phyloP scores from a whole-genome alignment of 2,888 invertebrate species.

The Torymus texanus region DNA sequence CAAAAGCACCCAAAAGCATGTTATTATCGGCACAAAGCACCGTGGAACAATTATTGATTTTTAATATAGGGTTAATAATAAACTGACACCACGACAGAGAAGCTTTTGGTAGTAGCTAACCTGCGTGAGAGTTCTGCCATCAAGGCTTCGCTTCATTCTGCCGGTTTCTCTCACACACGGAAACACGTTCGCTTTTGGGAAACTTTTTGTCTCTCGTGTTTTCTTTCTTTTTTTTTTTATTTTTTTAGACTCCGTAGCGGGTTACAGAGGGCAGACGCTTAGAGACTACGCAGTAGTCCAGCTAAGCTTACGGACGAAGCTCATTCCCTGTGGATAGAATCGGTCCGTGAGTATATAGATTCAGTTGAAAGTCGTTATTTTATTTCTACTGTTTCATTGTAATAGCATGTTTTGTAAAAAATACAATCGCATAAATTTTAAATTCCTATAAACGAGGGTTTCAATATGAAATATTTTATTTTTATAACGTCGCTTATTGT shows the following conservation, averaged over 20 bases:
- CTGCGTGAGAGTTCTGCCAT: constrained; percentile 62
- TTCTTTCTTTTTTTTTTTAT: constrained; percentile 1
- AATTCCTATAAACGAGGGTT: no score
- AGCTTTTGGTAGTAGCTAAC: constrained; percentile 55
- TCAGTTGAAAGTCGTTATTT: background rate
- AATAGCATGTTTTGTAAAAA: no score
- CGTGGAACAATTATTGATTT: background rate
- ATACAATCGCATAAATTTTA: no score
- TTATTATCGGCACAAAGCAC: no score
- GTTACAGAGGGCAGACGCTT: background rate
- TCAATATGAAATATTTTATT: no score
- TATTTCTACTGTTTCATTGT: background rate
- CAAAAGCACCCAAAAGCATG: no score
- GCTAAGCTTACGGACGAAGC: constrained; percentile 37
- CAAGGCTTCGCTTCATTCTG: constrained; percentile 64
- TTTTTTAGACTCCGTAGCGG: constrained; percentile 3
- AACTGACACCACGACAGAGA: background rate
- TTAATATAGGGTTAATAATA: background rate
- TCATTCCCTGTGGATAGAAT: constrained; percentile 44
- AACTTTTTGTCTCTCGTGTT: constrained; percentile 16
- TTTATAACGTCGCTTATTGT: no score
- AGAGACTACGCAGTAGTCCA: constrained; percentile 34
- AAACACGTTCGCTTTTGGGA: background rate
- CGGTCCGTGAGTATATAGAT: background rate
- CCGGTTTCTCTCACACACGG: constrained; percentile 40